Conservation (phyloP, 30 jellyfish, hydroid and myxozoan genomes). For the Pelagia noctiluca region DNA sequence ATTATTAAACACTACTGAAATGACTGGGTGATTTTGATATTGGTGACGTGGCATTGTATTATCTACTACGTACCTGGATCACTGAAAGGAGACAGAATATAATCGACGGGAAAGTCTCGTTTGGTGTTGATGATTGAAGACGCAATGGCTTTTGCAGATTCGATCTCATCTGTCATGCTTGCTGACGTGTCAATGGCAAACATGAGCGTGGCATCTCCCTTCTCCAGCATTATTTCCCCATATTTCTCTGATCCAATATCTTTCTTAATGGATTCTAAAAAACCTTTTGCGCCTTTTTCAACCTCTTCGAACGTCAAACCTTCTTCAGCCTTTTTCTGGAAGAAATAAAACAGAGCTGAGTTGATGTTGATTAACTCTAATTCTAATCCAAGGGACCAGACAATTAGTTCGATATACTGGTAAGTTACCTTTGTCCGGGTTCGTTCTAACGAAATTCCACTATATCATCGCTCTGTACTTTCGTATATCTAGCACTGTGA, state of each 20-base stretch:
- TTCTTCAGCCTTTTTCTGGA: slow-evolving; percentile 61
- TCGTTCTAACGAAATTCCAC: too few relatives aligned
- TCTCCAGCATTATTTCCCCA: slow-evolving; percentile 52
- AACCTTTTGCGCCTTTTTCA: slow-evolving; percentile 67
- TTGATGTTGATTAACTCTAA: not conserved
- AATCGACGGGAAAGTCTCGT: slow-evolving; percentile 78
- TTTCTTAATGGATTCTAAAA: slow-evolving; percentile 36
- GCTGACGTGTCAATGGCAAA: slow-evolving; percentile 83
- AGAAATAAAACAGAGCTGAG: not conserved
- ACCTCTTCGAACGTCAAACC: slow-evolving; percentile 62
- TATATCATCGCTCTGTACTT: not conserved
- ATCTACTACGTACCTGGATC: slow-evolving; percentile 85
- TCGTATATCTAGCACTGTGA: not conserved
- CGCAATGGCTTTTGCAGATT: slow-evolving; percentile 80
- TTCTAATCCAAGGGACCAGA: not conserved
- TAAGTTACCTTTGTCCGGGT: not conserved
- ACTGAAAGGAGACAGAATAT: slow-evolving; percentile 77
- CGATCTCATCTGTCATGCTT: slow-evolving; percentile 70
- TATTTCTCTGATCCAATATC: slow-evolving; percentile 63
- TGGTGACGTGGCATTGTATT: too few relatives aligned
- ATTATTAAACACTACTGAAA: too few relatives aligned
- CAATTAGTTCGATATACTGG: not conserved
- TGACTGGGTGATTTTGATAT: too few relatives aligned
- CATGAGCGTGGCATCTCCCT: slow-evolving; percentile 81
- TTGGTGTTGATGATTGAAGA: slow-evolving; percentile 54